Conservation (phyloP, 2,888 invertebrate genomes). For the Pachymerium ferrugineum region DNA sequence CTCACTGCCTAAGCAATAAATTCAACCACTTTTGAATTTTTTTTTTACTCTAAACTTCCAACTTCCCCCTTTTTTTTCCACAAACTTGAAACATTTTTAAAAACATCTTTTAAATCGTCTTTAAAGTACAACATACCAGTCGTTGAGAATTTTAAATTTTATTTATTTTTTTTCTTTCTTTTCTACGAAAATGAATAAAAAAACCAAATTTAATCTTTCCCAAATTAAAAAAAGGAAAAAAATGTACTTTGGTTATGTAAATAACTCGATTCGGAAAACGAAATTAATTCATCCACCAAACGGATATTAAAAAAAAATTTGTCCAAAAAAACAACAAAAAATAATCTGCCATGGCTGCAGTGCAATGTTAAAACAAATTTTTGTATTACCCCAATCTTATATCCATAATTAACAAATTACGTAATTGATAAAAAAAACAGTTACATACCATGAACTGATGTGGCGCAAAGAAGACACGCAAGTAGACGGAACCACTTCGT, state of each 20-base stretch:
- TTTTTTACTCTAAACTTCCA: too few species aligned
- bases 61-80: too few species aligned
- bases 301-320: background rate
- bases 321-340: background rate
- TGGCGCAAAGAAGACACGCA: background rate
- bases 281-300: background rate
- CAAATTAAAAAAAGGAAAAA: background rate
- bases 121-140: too few species aligned
- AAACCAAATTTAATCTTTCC: background rate
- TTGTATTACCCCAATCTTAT: background rate
- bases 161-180: too few species aligned
- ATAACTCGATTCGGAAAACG: background rate
- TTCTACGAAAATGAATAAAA: too few species aligned
- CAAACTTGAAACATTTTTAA: too few species aligned
- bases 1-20: too few species aligned
- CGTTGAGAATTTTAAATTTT: too few species aligned
- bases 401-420: background rate
- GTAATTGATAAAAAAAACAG: background rate
- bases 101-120: too few species aligned
- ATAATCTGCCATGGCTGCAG: too few species aligned
- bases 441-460: conserved; percentile 2
- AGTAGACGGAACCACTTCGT: conserved; percentile 8
- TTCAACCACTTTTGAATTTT: too few species aligned
- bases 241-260: background rate
- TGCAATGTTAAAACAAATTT: too few species aligned